These are phyloP conservation scores for Hippocampus kuda DNA, from an alignment of 2,797 vertebrate genomes.

Conservation along the genomic window DNA sequence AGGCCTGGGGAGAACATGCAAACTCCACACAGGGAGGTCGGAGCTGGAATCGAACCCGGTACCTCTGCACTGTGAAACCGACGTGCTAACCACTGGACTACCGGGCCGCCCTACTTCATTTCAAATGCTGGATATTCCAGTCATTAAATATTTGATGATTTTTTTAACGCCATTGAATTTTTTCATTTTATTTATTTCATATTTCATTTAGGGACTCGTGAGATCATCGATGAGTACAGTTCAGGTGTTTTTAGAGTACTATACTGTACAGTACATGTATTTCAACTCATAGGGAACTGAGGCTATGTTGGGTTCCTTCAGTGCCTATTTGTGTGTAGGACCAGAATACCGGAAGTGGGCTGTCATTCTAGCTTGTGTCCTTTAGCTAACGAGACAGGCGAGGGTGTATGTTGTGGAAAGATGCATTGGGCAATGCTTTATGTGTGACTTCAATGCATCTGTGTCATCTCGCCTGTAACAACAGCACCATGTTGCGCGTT, in stretches of 20 bases:
- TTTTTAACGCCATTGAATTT: not conserved
- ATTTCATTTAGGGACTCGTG: too few relatives aligned
- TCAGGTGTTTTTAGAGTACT: too few relatives aligned
- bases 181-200: not conserved
- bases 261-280: not conserved
- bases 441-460: slow-evolving; percentile 26
- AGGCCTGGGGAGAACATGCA: too few relatives aligned
- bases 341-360: slow-evolving; percentile 50
- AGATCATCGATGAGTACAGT: not conserved
- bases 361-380: slow-evolving; percentile 64
- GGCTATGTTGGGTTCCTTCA: slow-evolving; percentile 5
- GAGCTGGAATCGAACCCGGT: too few relatives aligned
- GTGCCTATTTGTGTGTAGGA: slow-evolving; percentile 39
- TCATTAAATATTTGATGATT: too few relatives aligned
- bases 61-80: too few relatives aligned
- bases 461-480: slow-evolving; percentile 22
- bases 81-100: too few relatives aligned
- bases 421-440: slow-evolving; percentile 52
- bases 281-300: slow-evolving; percentile 18
- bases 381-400: slow-evolving; percentile 55
- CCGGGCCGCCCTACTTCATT: too few relatives aligned
- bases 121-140: too few relatives aligned
- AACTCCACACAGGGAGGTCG: too few relatives aligned
- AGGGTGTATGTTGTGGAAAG: slow-evolving; percentile 48
- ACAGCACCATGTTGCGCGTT: slow-evolving; percentile 65